Evolutionary conservation across 1,140 invertebrate species (phyloP).

Genomic region (Drosophila sulfurigaster): DNA sequence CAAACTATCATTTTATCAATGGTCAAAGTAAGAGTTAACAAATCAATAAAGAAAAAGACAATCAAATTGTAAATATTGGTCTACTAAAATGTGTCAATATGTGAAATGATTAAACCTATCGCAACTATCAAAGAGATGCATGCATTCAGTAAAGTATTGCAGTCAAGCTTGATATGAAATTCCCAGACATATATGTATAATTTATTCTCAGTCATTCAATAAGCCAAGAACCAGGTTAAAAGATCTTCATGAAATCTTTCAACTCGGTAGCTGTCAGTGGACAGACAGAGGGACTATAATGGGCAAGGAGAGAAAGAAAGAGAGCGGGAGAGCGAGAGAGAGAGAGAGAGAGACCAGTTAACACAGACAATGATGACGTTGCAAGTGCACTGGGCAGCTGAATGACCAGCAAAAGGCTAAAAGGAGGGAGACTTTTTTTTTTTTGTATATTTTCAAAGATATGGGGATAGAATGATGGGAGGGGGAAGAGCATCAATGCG

Average conservation of each 20-base stretch:
- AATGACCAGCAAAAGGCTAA: slow-evolving; percentile 19
- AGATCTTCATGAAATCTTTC: slow-evolving; percentile 34
- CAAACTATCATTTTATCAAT: too few species aligned
- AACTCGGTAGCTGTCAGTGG: slow-evolving; percentile 36
- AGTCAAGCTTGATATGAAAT: slow-evolving; percentile 1
- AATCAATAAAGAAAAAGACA: too few species aligned
- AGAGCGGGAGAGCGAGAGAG: neutral
- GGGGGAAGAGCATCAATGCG: neutral
- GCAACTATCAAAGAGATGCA: neutral
- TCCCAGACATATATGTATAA: slow-evolving; percentile 1
- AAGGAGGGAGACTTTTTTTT: neutral
- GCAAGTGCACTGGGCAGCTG: slow-evolving; percentile 21
- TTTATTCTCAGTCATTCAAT: slow-evolving; percentile 15
- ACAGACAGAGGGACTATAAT: neutral
- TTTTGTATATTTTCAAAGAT: too few species aligned
- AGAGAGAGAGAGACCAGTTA: slow-evolving; percentile 22
- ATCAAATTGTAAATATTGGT: too few species aligned
- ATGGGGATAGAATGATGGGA: neutral
- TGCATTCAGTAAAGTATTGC: neutral
- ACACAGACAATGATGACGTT: slow-evolving; percentile 40
- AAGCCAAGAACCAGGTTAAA: slow-evolving; percentile 1
- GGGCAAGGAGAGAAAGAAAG: neutral
- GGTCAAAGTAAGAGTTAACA: too few species aligned
- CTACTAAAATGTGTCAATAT: too few species aligned
- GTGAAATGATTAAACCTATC: too few species aligned